Conservation (phyloP, 2,888 invertebrate genomes). For the Acrobasis suavella region DNA sequence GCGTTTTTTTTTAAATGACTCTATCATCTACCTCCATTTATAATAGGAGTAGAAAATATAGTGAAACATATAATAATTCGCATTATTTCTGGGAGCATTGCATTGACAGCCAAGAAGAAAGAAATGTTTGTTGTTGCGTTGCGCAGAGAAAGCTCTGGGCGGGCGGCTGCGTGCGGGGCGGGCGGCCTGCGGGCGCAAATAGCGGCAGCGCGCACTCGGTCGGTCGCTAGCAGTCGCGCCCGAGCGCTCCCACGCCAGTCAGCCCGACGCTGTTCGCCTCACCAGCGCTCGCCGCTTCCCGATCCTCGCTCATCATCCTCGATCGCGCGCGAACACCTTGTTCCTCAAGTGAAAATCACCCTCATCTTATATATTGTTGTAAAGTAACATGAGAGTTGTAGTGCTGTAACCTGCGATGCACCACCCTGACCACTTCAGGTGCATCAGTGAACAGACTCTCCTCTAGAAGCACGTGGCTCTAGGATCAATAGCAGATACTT, state of each 20-base stretch:
- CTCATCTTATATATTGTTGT: background rate
- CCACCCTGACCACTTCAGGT: slow-evolving; percentile 46
- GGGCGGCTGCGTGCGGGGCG: slow-evolving; percentile 59
- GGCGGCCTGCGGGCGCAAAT: slow-evolving; percentile 70
- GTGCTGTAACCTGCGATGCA: slow-evolving; percentile 40
- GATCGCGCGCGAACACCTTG: slow-evolving; percentile 37
- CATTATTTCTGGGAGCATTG: slow-evolving; percentile 28
- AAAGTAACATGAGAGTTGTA: slow-evolving; percentile 24
- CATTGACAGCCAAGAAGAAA: slow-evolving; percentile 53
- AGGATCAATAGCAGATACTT: slow-evolving; percentile 52
- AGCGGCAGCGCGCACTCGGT: slow-evolving; percentile 67
- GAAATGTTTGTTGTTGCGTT: slow-evolving; percentile 64
- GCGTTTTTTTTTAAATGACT: too few species aligned
- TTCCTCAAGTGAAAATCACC: background rate
- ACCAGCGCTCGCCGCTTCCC: slow-evolving; percentile 23
- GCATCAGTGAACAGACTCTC: slow-evolving; percentile 42
- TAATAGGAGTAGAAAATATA: background rate
- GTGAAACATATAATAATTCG: background rate
- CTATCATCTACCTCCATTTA: too few species aligned
- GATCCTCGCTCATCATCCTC: slow-evolving; percentile 33
- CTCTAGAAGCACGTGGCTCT: slow-evolving; percentile 46
- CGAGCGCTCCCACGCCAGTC: slow-evolving; percentile 45
- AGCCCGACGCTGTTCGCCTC: slow-evolving; percentile 25
- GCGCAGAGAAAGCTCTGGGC: slow-evolving; percentile 77
- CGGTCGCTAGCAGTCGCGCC: slow-evolving; percentile 51